Conservation (phyloP, 2,888 invertebrate species). For the Schizotus pectinicornis region DNA sequence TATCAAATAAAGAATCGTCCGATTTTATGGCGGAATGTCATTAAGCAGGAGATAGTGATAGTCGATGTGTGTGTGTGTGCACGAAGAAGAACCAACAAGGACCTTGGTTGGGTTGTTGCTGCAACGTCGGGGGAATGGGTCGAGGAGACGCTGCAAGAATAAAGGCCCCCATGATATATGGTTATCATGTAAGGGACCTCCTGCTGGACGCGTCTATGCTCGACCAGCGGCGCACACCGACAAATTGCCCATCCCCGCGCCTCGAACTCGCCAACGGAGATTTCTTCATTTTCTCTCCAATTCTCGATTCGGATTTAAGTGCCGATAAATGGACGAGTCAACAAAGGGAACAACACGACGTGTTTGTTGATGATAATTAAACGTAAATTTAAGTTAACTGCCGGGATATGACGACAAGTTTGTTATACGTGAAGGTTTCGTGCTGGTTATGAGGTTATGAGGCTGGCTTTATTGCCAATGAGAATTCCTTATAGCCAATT, state of each 20-base stretch:
- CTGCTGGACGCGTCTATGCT: slow-evolving; percentile 18
- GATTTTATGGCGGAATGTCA: too few species aligned
- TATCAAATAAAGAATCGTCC: too few species aligned
- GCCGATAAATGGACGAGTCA: too few species aligned
- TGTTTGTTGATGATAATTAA: slow-evolving; percentile 19
- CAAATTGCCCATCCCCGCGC: slow-evolving; percentile 1
- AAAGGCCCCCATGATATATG: slow-evolving; percentile 14
- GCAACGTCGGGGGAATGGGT: too few species aligned
- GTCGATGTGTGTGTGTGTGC: too few species aligned
- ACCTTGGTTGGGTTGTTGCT: too few species aligned
- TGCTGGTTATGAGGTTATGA: slow-evolving; percentile 39
- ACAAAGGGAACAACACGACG: slow-evolving; percentile 3
- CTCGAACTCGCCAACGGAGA: too few species aligned
- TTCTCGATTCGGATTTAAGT: background rate
- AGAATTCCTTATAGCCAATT: slow-evolving; percentile 39
- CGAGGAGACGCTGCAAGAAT: too few species aligned
- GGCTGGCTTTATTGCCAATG: slow-evolving; percentile 32
- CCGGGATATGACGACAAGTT: slow-evolving; percentile 36
- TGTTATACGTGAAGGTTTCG: slow-evolving; percentile 29
- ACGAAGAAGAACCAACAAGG: too few species aligned
- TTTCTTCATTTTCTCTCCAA: too few species aligned
- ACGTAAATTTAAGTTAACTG: slow-evolving; percentile 31
- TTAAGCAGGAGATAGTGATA: too few species aligned
- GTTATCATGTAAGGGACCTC: slow-evolving; percentile 19
- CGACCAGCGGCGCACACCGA: slow-evolving; percentile 7